These are phyloP conservation scores for Erebia epiphron DNA, from an alignment of 2,888 invertebrate genomes.

Conservation along the genomic window DNA sequence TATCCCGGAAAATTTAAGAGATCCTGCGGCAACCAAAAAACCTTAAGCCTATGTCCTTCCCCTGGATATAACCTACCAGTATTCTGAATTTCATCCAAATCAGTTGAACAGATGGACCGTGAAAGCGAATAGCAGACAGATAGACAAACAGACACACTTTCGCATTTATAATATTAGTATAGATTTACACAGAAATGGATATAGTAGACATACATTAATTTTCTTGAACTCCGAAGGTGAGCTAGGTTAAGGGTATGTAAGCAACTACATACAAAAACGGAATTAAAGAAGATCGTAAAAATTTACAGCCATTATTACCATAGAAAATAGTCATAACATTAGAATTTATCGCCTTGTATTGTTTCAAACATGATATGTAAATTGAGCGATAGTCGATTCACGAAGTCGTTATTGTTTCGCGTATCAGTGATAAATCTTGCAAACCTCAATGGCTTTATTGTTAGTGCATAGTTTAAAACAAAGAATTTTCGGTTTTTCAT, in stretches of 20 bases:
- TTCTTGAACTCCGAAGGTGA: background rate
- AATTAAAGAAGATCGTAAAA: conserved; percentile 59
- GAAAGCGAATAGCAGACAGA: too few relatives aligned
- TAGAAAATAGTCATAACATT: conserved; percentile 62
- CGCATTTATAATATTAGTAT: too few relatives aligned
- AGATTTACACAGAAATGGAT: background rate
- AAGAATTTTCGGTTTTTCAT: background rate
- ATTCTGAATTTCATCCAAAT: too few relatives aligned
- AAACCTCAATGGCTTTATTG: conserved; percentile 15
- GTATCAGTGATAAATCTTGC: conserved; percentile 26
- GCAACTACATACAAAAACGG: background rate
- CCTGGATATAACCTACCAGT: too few relatives aligned
- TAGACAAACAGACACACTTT: too few relatives aligned
- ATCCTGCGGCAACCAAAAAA: too few relatives aligned
- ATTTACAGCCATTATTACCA: conserved; percentile 62
- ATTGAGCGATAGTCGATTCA: conserved; percentile 44
- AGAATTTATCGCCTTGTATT: conserved; percentile 50
- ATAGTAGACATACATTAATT: background rate
- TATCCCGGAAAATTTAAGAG: too few relatives aligned
- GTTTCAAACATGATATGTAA: conserved; percentile 56
- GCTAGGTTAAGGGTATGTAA: background rate
- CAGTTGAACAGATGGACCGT: too few relatives aligned
- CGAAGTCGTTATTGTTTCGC: conserved; percentile 30
- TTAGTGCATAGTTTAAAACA: background rate
- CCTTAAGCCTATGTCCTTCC: too few relatives aligned